Evolutionary conservation across 2,888 invertebrate species (phyloP).

Genomic region (Tetheella fluctuosa): DNA sequence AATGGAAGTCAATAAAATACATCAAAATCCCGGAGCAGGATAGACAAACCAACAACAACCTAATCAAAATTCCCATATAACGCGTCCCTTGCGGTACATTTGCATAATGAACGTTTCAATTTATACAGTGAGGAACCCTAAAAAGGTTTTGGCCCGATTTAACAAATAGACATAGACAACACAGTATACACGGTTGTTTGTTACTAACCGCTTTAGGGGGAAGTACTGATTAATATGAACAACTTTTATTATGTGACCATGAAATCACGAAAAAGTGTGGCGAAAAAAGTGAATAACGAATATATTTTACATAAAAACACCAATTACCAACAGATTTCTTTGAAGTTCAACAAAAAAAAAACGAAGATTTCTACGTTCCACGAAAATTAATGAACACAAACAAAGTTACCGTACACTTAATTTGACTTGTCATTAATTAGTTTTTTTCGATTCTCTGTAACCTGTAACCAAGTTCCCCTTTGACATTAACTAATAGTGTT

Average conservation of each 20-base stretch:
- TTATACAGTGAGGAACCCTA: neutral
- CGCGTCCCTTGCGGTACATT: neutral
- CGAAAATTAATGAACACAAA: slow-evolving; percentile 11
- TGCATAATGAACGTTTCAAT: slow-evolving; percentile 8
- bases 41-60: slow-evolving; percentile 5
- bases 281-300: too few species aligned
- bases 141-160: slow-evolving; percentile 10
- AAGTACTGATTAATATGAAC: too few species aligned
- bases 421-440: slow-evolving; percentile 18
- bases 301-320: too few species aligned
- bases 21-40: neutral
- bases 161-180: neutral
- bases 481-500: slow-evolving; percentile 12
- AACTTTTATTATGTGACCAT: too few species aligned
- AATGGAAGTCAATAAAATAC: neutral
- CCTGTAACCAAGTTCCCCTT: slow-evolving; percentile 13
- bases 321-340: too few species aligned
- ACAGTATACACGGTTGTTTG: too few species aligned
- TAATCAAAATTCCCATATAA: slow-evolving; percentile 7
- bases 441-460: slow-evolving; percentile 12
- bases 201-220: too few species aligned
- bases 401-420: slow-evolving; percentile 13
- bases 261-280: too few species aligned
- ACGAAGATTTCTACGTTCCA: neutral
- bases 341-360: neutral